Evolutionary conservation across 2,113 vertebrate genomes (phyloP).

Genomic region (Periophthalmus modestus): DNA sequence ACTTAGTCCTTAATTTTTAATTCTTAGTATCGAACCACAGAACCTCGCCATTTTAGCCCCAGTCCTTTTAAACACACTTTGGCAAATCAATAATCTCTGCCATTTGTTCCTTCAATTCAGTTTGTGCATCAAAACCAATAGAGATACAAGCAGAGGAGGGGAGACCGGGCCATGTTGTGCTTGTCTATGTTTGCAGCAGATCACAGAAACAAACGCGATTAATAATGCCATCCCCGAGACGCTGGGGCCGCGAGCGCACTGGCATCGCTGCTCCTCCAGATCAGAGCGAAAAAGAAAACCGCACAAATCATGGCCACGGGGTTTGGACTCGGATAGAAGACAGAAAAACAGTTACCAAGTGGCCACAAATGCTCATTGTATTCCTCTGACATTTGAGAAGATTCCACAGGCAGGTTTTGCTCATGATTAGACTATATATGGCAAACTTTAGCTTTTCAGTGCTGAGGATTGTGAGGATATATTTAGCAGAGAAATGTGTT

Average conservation of each 20-base stretch:
- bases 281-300: conserved; percentile 66
- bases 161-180: conserved; percentile 30
- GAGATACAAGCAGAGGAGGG: conserved; percentile 1
- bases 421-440: not conserved
- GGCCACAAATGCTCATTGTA: conserved; percentile 10
- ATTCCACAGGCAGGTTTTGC: not conserved
- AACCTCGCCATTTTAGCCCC: not conserved
- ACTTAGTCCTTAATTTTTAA: not conserved
- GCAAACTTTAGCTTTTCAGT: not conserved
- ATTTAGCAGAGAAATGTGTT: conserved; percentile 15
- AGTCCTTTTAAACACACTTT: too few relatives aligned
- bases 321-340: conserved; percentile 17
- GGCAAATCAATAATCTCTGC: too few relatives aligned
- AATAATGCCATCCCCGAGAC: conserved; percentile 58
- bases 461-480: not conserved
- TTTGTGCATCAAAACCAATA: not conserved
- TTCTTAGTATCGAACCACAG: not conserved
- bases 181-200: conserved; percentile 19
- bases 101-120: not conserved
- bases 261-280: conserved; percentile 49
- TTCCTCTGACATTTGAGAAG: not conserved
- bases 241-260: not conserved
- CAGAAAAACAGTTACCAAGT: conserved; percentile 19
- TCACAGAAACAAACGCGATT: conserved; percentile 56
- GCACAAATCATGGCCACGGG: conserved; percentile 59